A percentile compares a stretch with the other conserved stretches of the same genome.
Evolutionary conservation across 1,140 invertebrate genomes (phyloP).

Genomic region (Drosophila serrata): DNA sequence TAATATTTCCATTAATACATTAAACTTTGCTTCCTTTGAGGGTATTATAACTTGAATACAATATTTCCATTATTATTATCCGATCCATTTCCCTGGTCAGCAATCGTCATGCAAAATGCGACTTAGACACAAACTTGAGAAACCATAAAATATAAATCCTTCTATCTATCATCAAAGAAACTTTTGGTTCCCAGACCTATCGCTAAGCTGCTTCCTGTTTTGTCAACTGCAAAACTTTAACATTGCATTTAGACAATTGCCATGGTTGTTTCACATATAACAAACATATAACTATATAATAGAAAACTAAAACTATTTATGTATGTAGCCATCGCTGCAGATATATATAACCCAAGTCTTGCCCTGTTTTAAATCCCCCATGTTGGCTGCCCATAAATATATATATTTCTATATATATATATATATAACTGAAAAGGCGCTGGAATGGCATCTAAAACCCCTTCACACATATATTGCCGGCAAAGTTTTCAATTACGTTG

Average conservation of each 20-base stretch:
- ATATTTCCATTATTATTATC: neutral
- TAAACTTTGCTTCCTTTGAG: neutral
- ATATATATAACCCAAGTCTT: constrained; percentile 9
- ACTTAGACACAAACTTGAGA: constrained; percentile 31
- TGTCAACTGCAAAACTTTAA: constrained; percentile 49
- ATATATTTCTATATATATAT: constrained; percentile 6
- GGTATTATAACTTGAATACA: neutral
- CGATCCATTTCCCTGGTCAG: neutral
- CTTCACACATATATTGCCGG: constrained; percentile 28
- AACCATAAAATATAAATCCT: constrained; percentile 49
- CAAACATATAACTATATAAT: constrained; percentile 11
- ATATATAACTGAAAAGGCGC: neutral
- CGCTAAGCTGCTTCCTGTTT: constrained; percentile 41
- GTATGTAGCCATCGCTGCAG: constrained; percentile 7
- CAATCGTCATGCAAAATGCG: constrained; percentile 32
- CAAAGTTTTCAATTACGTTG: constrained; percentile 70
- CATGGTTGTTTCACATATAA: constrained; percentile 1
- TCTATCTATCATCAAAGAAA: constrained; percentile 44
- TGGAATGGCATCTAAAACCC: constrained; percentile 2
- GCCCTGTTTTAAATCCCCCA: constrained; percentile 23
- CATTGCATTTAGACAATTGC: constrained; percentile 50
- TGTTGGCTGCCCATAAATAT: constrained; percentile 48
- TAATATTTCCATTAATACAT: no score
- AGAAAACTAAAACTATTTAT: constrained; percentile 50
- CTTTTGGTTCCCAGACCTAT: constrained; percentile 17